These are phyloP conservation scores for Linyphia triangularis DNA, from an alignment of 2,888 invertebrate genomes.

Conservation along the genomic window DNA sequence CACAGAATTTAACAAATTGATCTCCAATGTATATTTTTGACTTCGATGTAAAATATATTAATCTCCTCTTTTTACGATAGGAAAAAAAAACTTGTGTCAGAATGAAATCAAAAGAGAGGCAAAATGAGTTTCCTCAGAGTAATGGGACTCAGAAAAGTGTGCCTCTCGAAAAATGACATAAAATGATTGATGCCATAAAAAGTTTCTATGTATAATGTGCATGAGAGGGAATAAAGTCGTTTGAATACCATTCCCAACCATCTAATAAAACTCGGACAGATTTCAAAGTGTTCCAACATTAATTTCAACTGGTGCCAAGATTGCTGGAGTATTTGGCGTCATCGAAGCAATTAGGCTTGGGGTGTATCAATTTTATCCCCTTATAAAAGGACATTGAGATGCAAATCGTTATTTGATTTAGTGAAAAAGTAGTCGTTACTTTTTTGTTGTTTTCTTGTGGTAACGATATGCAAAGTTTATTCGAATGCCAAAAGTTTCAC, in stretches of 20 bases:
- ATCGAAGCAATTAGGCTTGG: neutral
- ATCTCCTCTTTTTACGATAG: neutral
- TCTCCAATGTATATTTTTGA: too few species aligned
- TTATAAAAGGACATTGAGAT: neutral
- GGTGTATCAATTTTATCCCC: neutral
- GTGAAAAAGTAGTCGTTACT: neutral
- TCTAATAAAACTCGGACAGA: neutral
- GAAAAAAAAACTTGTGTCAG: neutral
- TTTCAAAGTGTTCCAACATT: neutral
- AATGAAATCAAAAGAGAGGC: neutral
- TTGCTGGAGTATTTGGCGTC: neutral
- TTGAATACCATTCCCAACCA: constrained; percentile 22
- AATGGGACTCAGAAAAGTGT: neutral
- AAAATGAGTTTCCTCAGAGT: neutral
- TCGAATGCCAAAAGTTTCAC: too few species aligned
- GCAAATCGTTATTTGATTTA: neutral
- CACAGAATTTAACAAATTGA: too few species aligned
- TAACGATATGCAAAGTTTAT: too few species aligned
- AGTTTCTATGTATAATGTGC: constrained; percentile 35
- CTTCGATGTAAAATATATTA: neutral
- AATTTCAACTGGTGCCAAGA: neutral
- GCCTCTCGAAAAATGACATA: constrained; percentile 31
- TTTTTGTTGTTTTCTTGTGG: too few species aligned
- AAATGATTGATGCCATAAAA: constrained; percentile 57
- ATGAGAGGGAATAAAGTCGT: constrained; percentile 20